phyloP scores from a whole-genome alignment of 2,888 invertebrate species.

The Drosophila histrio region DNA sequence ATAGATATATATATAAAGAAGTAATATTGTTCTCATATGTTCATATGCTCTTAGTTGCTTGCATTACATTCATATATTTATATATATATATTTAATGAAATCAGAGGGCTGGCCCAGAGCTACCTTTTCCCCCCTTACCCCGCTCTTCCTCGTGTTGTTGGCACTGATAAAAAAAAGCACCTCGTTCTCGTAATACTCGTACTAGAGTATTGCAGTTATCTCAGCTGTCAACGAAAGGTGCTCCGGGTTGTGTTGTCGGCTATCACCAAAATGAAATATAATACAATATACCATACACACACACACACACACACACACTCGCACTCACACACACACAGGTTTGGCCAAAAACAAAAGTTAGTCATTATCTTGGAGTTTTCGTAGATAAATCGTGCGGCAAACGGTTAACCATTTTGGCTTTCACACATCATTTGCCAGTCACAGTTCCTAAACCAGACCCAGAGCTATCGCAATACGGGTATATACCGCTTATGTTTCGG shows the following conservation, averaged over 20 bases:
- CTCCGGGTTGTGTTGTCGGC: slow-evolving; percentile 34
- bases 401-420: slow-evolving; percentile 26
- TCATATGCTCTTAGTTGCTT: slow-evolving; percentile 22
- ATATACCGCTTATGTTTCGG: slow-evolving; percentile 44
- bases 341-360: slow-evolving; percentile 55
- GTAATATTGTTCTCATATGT: slow-evolving; percentile 8
- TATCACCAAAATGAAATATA: slow-evolving; percentile 74
- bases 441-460: slow-evolving; percentile 34
- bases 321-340: background rate
- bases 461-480: slow-evolving; percentile 20
- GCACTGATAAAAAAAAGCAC: slow-evolving; percentile 37
- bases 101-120: slow-evolving; percentile 17
- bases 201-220: slow-evolving; percentile 57
- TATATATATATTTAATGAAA: slow-evolving; percentile 34
- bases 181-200: slow-evolving; percentile 47
- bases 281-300: slow-evolving; percentile 58
- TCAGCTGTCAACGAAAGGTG: slow-evolving; percentile 49
- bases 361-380: slow-evolving; percentile 77
- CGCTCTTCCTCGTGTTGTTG: background rate
- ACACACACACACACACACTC: slow-evolving; percentile 3
- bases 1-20: background rate
- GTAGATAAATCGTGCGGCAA: slow-evolving; percentile 71
- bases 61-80: slow-evolving; percentile 37
- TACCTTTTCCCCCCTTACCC: background rate
- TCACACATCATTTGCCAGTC: slow-evolving; percentile 38